Evolutionary conservation across 2,888 invertebrate species (phyloP).

Genomic region (Phortica magna): DNA sequence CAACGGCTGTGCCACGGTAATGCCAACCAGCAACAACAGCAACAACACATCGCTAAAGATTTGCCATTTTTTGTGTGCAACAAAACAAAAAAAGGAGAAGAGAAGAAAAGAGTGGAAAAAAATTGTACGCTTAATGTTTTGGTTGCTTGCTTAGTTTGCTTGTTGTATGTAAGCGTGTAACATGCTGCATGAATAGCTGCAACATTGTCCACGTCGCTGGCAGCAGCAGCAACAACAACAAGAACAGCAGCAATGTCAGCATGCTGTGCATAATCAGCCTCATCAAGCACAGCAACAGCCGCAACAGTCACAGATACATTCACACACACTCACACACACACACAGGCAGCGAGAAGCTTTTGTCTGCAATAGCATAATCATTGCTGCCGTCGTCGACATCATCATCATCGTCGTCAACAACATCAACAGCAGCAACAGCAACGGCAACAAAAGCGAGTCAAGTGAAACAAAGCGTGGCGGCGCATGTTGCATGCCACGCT

Average conservation of each 20-base stretch:
- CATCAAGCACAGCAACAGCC: conserved; percentile 47
- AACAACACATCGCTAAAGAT: background rate
- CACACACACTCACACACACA: background rate
- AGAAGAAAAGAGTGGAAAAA: background rate
- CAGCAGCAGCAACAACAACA: conserved; percentile 35
- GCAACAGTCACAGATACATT: conserved; percentile 39
- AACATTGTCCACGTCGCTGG: conserved; percentile 59
- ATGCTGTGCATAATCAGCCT: conserved; percentile 58
- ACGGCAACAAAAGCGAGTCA: conserved; percentile 24
- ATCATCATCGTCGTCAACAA: background rate
- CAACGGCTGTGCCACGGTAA: background rate
- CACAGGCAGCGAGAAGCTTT: background rate
- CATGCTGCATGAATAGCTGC: conserved; percentile 51
- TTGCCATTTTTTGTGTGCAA: conserved; percentile 12
- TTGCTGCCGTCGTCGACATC: background rate
- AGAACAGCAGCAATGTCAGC: conserved; percentile 34
- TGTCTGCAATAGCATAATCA: background rate
- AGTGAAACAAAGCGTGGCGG: conserved; percentile 15
- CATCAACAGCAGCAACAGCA: conserved; percentile 27
- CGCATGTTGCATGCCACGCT: background rate
- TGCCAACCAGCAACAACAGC: background rate
- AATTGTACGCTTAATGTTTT: background rate
- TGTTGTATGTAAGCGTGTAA: conserved; percentile 42
- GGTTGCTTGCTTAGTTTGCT: conserved; percentile 37
- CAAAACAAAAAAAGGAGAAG: background rate